Conservation (phyloP, 1,140 invertebrate species). For the Lycorma delicatula region DNA sequence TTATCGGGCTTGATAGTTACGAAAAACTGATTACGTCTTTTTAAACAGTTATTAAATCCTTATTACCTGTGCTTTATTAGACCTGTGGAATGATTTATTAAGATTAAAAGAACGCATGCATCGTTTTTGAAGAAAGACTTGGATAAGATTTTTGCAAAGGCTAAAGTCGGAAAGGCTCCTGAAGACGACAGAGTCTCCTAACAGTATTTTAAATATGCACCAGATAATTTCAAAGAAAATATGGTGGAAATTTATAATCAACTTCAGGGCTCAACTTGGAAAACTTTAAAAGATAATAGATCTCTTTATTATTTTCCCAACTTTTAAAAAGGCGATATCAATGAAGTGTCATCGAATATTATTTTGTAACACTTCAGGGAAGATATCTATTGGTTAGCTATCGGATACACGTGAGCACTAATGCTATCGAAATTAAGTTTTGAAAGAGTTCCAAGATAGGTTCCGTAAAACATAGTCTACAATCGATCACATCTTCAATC, state of each 20-base stretch:
- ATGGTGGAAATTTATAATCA: background rate
- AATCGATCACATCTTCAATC: conserved; percentile 22
- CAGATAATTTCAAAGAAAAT: background rate
- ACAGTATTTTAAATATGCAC: conserved; percentile 15
- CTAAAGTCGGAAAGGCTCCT: background rate
- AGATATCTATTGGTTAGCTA: conserved; percentile 26
- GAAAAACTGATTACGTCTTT: background rate
- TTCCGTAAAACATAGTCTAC: conserved; percentile 24
- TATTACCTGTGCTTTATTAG: background rate
- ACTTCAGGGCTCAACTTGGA: background rate
- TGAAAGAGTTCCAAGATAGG: conserved; percentile 28
- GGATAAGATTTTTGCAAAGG: background rate
- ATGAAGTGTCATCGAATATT: conserved; percentile 24
- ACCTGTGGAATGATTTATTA: background rate
- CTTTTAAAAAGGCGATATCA: conserved; percentile 24
- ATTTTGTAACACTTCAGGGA: conserved; percentile 20
- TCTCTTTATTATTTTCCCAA: conserved; percentile 11
- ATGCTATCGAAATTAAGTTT: conserved; percentile 17
- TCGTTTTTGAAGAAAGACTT: background rate
- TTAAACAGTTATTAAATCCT: conserved; percentile 1
- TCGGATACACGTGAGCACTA: conserved; percentile 19
- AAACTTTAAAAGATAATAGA: background rate
- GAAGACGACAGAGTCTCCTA: conserved; percentile 12
- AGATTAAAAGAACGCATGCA: background rate
- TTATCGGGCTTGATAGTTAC: background rate